Percentiles rank a stretch among this genome's conserved stretches.
phyloP scores from a whole-genome alignment of 2,113 vertebrate genomes.

The Microcebus lehilahytsara region DNA sequence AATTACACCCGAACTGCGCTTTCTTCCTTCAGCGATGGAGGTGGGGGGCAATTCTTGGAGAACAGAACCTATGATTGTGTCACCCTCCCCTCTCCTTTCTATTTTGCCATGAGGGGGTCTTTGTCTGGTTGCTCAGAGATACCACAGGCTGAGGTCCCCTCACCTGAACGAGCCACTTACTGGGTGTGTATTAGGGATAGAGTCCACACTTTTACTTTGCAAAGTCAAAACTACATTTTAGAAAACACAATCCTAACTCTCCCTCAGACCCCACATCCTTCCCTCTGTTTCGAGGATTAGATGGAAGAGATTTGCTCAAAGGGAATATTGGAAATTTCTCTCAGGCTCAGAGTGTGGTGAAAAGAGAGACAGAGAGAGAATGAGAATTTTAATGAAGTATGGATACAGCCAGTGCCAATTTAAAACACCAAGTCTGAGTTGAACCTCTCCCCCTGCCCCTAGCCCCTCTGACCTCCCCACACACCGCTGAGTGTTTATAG shows the following conservation, averaged over 20 bases:
- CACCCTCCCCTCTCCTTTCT: background rate
- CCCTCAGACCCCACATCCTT: background rate
- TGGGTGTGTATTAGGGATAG: background rate
- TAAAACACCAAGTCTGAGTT: background rate
- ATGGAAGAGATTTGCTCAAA: constrained; percentile 35
- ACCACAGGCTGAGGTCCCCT: background rate
- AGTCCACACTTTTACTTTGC: background rate
- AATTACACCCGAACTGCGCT: constrained; percentile 78
- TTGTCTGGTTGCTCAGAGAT: background rate
- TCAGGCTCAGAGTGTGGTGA: background rate
- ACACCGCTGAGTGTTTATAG: background rate
- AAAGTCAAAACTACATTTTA: constrained; percentile 40
- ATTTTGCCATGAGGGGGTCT: background rate
- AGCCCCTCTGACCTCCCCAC: background rate
- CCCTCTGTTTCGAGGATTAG: background rate
- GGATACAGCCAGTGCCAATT: background rate
- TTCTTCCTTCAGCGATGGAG: background rate
- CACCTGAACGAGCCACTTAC: background rate
- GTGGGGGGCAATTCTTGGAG: background rate
- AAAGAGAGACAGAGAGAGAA: background rate
- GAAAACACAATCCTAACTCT: background rate
- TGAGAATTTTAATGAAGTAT: background rate
- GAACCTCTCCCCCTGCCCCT: background rate
- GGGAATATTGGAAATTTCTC: background rate
- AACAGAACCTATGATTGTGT: background rate